These are phyloP conservation scores for Lepidochrysops patricia DNA, from an alignment of 2,888 invertebrate species.

Conservation along the genomic window DNA sequence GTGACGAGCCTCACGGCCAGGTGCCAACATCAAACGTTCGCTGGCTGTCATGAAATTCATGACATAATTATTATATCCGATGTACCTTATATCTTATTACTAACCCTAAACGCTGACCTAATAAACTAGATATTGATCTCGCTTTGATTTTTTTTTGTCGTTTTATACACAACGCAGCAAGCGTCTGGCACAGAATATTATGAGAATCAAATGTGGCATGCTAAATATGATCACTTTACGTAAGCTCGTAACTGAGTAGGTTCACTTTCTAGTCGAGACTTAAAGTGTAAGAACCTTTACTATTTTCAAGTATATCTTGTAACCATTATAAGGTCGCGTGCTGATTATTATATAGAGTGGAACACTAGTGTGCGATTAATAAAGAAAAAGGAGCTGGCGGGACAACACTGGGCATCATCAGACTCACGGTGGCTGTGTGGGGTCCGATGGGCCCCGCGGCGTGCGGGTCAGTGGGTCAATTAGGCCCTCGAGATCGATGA, in stretches of 20 bases:
- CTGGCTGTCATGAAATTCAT: neutral
- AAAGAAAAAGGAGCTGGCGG: neutral
- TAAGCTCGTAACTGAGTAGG: neutral
- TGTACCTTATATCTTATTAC: neutral
- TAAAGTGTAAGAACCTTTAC: neutral
- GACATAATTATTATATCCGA: neutral
- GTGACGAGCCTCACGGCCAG: neutral
- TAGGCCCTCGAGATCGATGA: neutral
- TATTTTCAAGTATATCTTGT: neutral
- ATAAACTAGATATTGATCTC: neutral
- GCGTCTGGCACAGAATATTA: neutral
- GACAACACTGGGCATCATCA: neutral
- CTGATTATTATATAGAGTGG: no score
- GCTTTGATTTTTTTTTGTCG: neutral
- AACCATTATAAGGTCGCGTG: neutral
- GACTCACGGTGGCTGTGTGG: neutral
- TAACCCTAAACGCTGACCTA: neutral
- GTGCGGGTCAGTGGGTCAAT: slow-evolving; percentile 4
- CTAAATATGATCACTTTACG: neutral
- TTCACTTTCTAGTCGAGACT: neutral
- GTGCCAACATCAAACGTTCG: neutral
- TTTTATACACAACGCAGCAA: neutral
- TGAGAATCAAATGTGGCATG: neutral
- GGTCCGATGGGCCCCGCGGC: slow-evolving; percentile 18
- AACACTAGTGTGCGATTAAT: neutral